phyloP scores from a whole-genome alignment of 2,888 invertebrate genomes.

The Parochlus steinenii region DNA sequence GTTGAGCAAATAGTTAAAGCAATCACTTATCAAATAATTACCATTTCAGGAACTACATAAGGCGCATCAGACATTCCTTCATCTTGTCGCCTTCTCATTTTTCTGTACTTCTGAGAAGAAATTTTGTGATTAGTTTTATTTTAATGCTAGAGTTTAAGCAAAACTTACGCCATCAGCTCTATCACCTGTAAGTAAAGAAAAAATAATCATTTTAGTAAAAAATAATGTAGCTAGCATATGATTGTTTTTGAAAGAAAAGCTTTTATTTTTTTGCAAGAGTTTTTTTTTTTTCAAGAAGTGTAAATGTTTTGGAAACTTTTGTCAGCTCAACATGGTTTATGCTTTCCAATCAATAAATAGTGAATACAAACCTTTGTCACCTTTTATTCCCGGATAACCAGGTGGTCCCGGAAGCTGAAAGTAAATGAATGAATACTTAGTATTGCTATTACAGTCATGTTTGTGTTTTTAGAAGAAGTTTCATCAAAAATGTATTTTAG shows the following conservation, averaged over 20 bases:
- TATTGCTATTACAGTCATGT: constrained; percentile 11
- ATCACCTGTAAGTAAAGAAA: too few species aligned
- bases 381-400: constrained; percentile 77
- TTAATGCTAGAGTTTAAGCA: too few species aligned
- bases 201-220: too few species aligned
- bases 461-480: too few species aligned
- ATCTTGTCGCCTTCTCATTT: constrained; percentile 31
- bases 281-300: too few species aligned
- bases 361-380: constrained; percentile 88
- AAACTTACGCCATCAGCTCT: too few species aligned
- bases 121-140: background rate
- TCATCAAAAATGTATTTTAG: constrained; percentile 1
- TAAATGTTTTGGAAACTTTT: too few species aligned
- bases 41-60: constrained; percentile 6
- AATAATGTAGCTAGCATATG: too few species aligned
- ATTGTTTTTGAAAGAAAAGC: too few species aligned
- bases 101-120: constrained; percentile 28
- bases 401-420: constrained; percentile 47
- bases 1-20: constrained; percentile 1
- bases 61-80: constrained; percentile 30
- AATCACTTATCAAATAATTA: constrained; percentile 5
- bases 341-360: too few species aligned
- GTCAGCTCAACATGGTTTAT: too few species aligned
- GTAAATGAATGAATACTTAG: background rate
- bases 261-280: too few species aligned